These are phyloP conservation scores for Oscheius sp. DNA, from an alignment of 2,888 invertebrate species.

Conservation along the genomic window DNA sequence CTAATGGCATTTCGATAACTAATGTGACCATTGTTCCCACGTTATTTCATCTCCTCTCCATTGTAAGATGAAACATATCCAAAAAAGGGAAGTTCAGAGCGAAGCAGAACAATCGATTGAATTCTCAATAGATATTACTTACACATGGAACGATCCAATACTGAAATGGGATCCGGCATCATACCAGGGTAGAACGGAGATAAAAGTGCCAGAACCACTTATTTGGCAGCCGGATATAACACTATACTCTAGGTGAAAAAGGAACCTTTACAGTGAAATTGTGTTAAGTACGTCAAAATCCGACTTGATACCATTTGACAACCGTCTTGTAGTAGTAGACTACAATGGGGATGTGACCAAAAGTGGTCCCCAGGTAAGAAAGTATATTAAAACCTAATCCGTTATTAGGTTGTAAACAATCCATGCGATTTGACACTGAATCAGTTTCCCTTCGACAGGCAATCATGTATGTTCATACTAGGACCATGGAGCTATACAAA, in stretches of 20 bases:
- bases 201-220: constrained; percentile 17
- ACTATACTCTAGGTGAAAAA: constrained; percentile 4
- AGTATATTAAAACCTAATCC: neutral
- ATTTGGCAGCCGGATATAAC: constrained; percentile 25
- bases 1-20: constrained; percentile 10
- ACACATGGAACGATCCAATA: constrained; percentile 20
- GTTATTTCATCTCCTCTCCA: constrained; percentile 10
- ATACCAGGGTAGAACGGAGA: neutral
- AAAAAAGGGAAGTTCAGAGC: neutral
- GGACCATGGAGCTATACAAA: constrained; percentile 27
- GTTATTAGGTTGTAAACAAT: constrained; percentile 6
- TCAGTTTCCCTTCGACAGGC: constrained; percentile 15
- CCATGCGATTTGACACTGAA: constrained; percentile 18
- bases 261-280: too few relatives aligned
- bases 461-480: constrained; percentile 5
- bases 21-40: constrained; percentile 17
- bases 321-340: neutral
- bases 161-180: constrained; percentile 9
- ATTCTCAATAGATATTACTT: constrained; percentile 24
- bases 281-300: constrained; percentile 9
- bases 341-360: constrained; percentile 4
- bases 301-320: constrained; percentile 17
- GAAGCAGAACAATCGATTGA: constrained; percentile 23
- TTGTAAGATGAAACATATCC: neutral
- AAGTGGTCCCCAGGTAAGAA: constrained; percentile 12